Evolutionary conservation across 2,888 invertebrate species (phyloP), one percentile per base, ranked within the genome.

Genomic region (Campoletis raptor): DNA sequence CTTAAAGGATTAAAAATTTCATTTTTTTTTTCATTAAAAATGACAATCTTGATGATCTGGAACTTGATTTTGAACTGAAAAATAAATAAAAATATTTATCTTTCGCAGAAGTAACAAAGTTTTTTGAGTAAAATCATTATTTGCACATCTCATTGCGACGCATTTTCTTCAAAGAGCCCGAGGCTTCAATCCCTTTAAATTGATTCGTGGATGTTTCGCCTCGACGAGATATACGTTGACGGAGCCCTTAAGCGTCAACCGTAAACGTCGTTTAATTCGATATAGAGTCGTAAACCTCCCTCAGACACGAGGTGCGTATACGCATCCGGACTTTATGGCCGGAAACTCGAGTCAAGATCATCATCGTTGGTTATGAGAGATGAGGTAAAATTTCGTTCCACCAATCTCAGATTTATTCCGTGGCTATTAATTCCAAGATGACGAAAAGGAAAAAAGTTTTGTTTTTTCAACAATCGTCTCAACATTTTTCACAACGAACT

Each of bases 211-310:
- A 70, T 74, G 67, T 48, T 30, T 69, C 66, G 40, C 66, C 10
- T 36, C 66, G 18, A 52, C n/a, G 72, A 61, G 42, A 70, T 78
- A 70, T 78, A 40, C 52, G 61, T 69, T 45, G 72, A 37, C 57
- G 72, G 18, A 61, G 77, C 81, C 83, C 86, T 81, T 78, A 67
- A 86, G 83, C 83, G 81, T 81, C 73, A 81, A 88, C 88, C 88
- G 87, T 89, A 90, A 91, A 88, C 85, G 87, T 88, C 89, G 89
- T 89, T 89, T 90, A 90, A 90, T 91, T 90, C 89, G 87, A 90
- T 90, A 89, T 88, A 85, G 83, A 86, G 87, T 90, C 89, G 89
- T 90, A 90, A 90, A 48, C 30, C 36, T 90, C 90, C 84, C 85
- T 78, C 30, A 48, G 83, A 83, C 52, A 79, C 57, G 79, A 74